Conservation (phyloP, 2,888 invertebrate genomes). For the Dexiosoma caninum region DNA sequence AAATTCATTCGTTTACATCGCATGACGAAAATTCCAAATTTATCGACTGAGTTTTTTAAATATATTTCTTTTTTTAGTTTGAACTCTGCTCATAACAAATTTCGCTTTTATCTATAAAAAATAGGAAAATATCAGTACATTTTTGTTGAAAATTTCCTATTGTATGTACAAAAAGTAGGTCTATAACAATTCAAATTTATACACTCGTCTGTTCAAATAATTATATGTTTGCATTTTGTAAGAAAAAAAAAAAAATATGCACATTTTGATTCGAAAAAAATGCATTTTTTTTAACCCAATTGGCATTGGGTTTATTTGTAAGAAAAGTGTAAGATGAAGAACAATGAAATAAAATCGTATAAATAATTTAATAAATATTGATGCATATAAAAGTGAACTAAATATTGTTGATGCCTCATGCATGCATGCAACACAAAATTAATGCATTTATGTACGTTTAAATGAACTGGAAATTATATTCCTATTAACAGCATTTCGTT, state of each 20-base stretch:
- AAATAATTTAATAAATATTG: constrained; percentile 43
- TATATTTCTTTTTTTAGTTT: too few species aligned
- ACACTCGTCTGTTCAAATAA: background rate
- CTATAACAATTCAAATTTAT: background rate
- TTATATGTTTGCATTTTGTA: background rate
- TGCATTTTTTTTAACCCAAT: constrained; percentile 55
- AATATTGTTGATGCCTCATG: constrained; percentile 35
- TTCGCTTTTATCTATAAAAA: too few species aligned
- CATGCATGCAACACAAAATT: constrained; percentile 32
- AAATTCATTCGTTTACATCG: too few species aligned
- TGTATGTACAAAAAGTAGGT: background rate
- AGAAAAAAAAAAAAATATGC: too few species aligned
- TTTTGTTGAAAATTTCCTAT: too few species aligned
- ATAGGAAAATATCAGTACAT: too few species aligned
- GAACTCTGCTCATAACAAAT: background rate
- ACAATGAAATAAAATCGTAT: background rate
- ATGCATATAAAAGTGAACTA: constrained; percentile 43
- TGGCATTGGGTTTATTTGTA: constrained; percentile 52
- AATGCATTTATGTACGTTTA: constrained; percentile 28
- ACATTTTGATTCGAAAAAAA: constrained; percentile 5
- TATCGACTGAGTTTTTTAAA: too few species aligned
- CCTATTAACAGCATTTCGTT: background rate
- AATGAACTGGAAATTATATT: constrained; percentile 50
- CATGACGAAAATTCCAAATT: too few species aligned
- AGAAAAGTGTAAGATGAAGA: background rate